Evolutionary conservation across 1,140 invertebrate genomes (phyloP).

Genomic region (Wasmannia auropunctata): DNA sequence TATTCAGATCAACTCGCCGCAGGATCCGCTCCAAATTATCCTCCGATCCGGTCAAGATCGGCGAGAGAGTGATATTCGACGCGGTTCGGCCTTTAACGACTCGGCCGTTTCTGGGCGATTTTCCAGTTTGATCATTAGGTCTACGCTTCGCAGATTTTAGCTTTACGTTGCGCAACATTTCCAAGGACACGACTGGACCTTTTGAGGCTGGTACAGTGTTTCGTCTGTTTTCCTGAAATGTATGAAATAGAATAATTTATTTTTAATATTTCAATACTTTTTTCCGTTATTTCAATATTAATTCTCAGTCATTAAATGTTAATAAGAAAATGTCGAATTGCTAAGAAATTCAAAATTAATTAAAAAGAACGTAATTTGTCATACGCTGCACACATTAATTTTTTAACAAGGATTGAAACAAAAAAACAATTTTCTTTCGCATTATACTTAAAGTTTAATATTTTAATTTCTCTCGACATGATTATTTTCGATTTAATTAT

Average conservation of each 20-base stretch:
- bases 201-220: constrained; percentile 62
- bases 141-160: constrained; percentile 76
- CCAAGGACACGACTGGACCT: constrained; percentile 76
- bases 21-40: constrained; percentile 69
- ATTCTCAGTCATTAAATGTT: neutral
- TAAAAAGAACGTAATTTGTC: neutral
- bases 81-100: constrained; percentile 62
- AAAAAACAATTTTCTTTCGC: neutral
- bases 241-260: neutral
- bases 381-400: neutral
- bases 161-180: constrained; percentile 81
- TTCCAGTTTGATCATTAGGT: constrained; percentile 56
- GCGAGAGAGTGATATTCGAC: constrained; percentile 72
- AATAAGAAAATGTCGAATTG: neutral
- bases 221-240: constrained; percentile 74
- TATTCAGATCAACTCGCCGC: constrained; percentile 68
- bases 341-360: too few species aligned
- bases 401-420: neutral
- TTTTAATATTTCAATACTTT: too few species aligned
- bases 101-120: constrained; percentile 72
- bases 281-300: too few species aligned
- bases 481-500: neutral
- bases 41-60: constrained; percentile 68
- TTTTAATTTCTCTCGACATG: neutral
- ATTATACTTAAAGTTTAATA: neutral